Conservation (phyloP, 2,797 vertebrate genomes). For the Coilia nasus region DNA sequence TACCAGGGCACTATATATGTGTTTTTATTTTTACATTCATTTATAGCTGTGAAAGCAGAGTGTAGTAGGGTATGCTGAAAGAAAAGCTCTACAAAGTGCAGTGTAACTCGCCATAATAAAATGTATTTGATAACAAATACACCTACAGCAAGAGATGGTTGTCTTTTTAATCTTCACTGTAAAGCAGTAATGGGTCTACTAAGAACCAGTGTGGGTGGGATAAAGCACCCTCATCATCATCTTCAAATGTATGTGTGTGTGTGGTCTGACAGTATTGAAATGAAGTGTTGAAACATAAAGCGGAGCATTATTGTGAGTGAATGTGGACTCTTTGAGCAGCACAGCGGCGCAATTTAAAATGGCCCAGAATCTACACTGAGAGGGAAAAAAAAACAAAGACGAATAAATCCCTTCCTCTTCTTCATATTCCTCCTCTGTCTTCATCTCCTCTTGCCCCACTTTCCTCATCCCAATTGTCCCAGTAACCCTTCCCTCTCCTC, state of each 20-base stretch:
- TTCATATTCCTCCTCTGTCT: conserved; percentile 39
- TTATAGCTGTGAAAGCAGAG: background rate
- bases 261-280: background rate
- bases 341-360: no score
- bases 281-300: background rate
- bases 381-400: no score
- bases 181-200: background rate
- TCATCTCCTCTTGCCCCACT: background rate
- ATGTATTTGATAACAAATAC: background rate
- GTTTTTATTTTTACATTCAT: background rate
- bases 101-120: background rate
- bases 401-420: background rate
- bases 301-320: background rate
- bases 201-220: background rate
- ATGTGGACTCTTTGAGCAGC: background rate
- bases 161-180: background rate
- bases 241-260: background rate
- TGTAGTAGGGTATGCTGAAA: no score
- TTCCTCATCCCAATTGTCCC: background rate
- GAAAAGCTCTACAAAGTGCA: no score
- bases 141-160: background rate
- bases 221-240: background rate
- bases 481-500: conserved; percentile 27
- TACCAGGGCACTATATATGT: background rate
- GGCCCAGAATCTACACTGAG: no score